phyloP scores from a whole-genome alignment of 2,888 invertebrate genomes.

The Tromatobia lineatoria region DNA sequence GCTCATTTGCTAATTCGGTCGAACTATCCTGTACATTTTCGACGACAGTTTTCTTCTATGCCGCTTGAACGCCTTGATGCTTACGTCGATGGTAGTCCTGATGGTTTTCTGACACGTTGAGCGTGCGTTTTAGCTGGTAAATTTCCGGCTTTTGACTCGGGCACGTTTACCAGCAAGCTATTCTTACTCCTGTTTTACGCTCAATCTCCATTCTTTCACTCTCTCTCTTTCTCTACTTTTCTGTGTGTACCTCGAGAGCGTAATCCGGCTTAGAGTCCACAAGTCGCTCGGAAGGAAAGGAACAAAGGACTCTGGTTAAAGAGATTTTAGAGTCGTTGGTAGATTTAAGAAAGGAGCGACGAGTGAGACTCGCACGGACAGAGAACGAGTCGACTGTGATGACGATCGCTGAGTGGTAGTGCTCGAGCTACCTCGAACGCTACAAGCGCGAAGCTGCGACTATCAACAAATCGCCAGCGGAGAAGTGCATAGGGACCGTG shows the following conservation, averaged over 20 bases:
- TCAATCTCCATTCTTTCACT: not conserved
- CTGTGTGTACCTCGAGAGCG: constrained; percentile 47
- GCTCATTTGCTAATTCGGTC: constrained; percentile 51
- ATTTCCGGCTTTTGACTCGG: not conserved
- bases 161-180: constrained; percentile 42
- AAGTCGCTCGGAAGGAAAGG: constrained; percentile 36
- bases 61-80: not conserved
- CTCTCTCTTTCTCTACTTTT: not conserved
- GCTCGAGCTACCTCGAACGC: not conserved
- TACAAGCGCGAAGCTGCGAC: constrained; percentile 15
- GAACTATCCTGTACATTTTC: not conserved
- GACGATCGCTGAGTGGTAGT: constrained; percentile 10
- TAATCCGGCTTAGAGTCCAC: constrained; percentile 76
- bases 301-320: constrained; percentile 63
- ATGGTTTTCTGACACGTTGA: not conserved
- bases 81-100: not conserved
- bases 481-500: constrained; percentile 34
- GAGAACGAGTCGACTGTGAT: constrained; percentile 1
- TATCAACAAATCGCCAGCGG: constrained; percentile 1
- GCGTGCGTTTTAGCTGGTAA: not conserved
- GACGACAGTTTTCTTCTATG: constrained; percentile 1
- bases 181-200: constrained; percentile 9
- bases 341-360: constrained; percentile 36
- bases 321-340: constrained; percentile 76
- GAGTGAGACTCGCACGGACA: not conserved